Base-by-base conservation (phyloP, 1,140 invertebrate species). In the Leptoteleia sp. region DNA sequence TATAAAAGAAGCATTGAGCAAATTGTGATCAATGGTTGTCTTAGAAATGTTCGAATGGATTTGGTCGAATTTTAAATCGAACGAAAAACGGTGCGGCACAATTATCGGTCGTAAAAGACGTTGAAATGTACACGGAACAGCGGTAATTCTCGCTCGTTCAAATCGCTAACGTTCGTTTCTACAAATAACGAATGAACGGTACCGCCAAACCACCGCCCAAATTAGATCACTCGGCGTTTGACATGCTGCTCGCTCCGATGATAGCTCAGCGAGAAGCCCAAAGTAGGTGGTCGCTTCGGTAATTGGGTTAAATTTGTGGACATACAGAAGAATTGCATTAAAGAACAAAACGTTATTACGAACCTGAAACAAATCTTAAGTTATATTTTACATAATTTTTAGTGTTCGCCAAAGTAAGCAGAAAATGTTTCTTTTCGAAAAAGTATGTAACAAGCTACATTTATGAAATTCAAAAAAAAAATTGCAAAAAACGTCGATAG, bases 171-270 rank as follows among this genome's bases (percentile, higher is more conserved):
- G 9, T 43, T 57, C 38, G 38, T 61, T 61, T 61, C 40, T 45
- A 45, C 55, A 35, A 61, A 61, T 61, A 61, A 16, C 55, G 40
- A 43, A 31, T 25, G 40, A 61, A 61, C 55, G 55, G 55, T 35
- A 33, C 55, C 55, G 5, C 3, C 40, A 8, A 59, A 22, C 19
- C 13, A 17, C 1, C 42, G 7, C 55, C 9, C 27, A 29, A 61
- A 61, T 61, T 61, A 61, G 55, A 61, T 15, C 42, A 16, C 15
- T 40, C 55, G 27, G 31, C n/a, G 50, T 12, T 54, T 54, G 50
- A 54, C 35, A 35, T 13, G 50, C 50, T 38, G 5, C 33, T 22
- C 31, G 17, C 19, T 13, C 19, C 50, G 50, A 15, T 38, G 50
- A 54, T 27, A 35, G 16, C 19, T 19, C 42, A 54, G 35, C 50